Percentiles rank a stretch among this genome's conserved stretches.
These are phyloP conservation scores for Pteruthius melanotis DNA, from an alignment of 2,113 vertebrate genomes.

Conservation along the genomic window DNA sequence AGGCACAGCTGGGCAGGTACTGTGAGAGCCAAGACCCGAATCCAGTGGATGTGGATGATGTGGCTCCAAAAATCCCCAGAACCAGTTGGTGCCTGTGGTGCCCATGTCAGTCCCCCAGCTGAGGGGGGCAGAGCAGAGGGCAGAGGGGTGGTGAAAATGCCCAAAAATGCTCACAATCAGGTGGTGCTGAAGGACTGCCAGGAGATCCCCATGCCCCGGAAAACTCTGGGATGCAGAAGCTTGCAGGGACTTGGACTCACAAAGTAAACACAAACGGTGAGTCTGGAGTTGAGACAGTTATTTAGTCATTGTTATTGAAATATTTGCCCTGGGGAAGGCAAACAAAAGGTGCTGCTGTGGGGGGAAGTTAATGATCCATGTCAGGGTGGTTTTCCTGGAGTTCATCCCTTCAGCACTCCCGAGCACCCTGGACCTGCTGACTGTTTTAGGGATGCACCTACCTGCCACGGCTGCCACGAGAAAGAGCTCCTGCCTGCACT, in stretches of 20 bases:
- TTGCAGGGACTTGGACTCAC: neutral
- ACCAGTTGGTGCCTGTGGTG: neutral
- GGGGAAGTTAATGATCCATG: neutral
- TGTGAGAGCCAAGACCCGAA: accelerated
- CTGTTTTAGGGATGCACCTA: neutral
- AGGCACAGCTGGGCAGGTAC: neutral
- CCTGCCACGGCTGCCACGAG: neutral
- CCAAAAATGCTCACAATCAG: neutral
- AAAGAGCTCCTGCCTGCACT: neutral
- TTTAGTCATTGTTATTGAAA: neutral
- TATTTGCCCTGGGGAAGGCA: neutral
- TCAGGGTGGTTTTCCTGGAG: neutral
- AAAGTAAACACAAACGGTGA: neutral
- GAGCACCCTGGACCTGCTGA: neutral
- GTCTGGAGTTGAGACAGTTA: neutral
- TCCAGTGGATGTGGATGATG: neutral
- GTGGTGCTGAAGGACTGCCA: neutral
- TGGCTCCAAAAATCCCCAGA: neutral
- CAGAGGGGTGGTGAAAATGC: neutral
- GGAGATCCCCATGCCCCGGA: neutral
- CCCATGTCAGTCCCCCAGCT: neutral
- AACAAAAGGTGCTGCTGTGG: neutral
- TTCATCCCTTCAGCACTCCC: neutral
- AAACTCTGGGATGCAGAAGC: neutral
- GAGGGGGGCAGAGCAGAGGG: neutral